phyloP scores from a whole-genome alignment of 2,888 invertebrate genomes.

The Drosophila cognata region DNA sequence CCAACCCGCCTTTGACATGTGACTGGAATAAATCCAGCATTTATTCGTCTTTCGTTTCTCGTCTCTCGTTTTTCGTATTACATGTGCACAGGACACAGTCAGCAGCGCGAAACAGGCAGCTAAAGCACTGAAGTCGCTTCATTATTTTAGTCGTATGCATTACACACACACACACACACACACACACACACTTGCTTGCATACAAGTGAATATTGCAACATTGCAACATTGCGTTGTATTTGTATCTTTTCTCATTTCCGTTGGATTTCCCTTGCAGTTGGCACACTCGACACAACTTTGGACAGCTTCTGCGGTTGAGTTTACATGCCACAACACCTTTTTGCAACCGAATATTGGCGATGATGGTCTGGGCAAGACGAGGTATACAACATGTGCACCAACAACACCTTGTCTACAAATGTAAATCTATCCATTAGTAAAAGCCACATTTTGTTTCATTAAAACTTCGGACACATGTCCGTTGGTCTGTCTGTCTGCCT shows the following conservation, averaged over 20 bases:
- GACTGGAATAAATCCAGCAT: constrained; percentile 32
- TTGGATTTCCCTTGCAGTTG: constrained; percentile 40
- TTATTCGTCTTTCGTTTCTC: constrained; percentile 8
- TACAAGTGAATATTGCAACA: constrained; percentile 10
- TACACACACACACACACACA: constrained; percentile 8
- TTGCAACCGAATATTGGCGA: constrained; percentile 33
- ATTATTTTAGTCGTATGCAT: constrained; percentile 55
- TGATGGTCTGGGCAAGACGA: constrained; percentile 37
- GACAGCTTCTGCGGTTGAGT: constrained; percentile 63
- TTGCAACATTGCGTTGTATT: constrained; percentile 27
- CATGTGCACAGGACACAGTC: constrained; percentile 1
- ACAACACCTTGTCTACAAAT: constrained; percentile 3
- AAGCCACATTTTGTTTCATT: constrained; percentile 74
- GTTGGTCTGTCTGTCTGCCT: constrained; percentile 1
- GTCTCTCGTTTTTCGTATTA: neutral
- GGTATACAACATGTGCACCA: constrained; percentile 3
- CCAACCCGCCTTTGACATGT: neutral
- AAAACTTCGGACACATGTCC: constrained; percentile 68
- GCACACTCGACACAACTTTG: constrained; percentile 51
- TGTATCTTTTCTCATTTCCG: constrained; percentile 72
- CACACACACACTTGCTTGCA: constrained; percentile 8
- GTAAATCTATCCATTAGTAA: constrained; percentile 18
- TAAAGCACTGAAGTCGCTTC: constrained; percentile 52
- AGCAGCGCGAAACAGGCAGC: constrained; percentile 3
- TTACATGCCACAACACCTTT: constrained; percentile 65